Evolutionary conservation across 2,888 invertebrate genomes (phyloP), one percentile per base, ranked within the genome.

Genomic region (Acanthoscelides obtectus): DNA sequence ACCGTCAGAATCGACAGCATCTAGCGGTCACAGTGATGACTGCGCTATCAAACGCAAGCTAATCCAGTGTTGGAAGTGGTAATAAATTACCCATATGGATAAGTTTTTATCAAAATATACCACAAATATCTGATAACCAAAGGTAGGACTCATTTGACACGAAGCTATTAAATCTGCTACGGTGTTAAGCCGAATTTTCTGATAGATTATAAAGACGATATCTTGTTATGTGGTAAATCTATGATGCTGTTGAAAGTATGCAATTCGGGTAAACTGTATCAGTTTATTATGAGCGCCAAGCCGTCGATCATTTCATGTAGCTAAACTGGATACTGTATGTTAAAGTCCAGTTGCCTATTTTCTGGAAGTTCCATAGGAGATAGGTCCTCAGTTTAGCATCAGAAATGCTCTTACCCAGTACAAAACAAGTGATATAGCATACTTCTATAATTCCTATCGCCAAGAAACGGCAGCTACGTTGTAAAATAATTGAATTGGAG

Each of bases 51-150:
- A n/a, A n/a, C n/a, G n/a, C n/a, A n/a, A n/a, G n/a, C 87, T 97
- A 63, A 91, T 94, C 80, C 90, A 91, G 73, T 97, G 97, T 93
- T 95, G 80, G 92, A 95, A 82, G 97, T 97, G 0, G 89, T 90
- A 70, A 86, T 96, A 20, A 92, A 94, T 74, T 96, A 96, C 83
- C 88, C 89, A 19, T 92, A 91, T 80, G 91, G 92, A 77, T 97
- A 97, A 86, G 94, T 96, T 79, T 96, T 97, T 85, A 92, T 97
- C 70, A 89, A 90, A 69, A 88, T 90, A 20, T 90, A 91, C 80
- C 86, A 87, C 0, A 90, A 91, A 73, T 91, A 92, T 78, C 86
- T 90, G 20, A 88, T 90, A 74, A 89, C 90, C 45, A 86, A 88
- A 22, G 89, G 89, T 0, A 89, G 91, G 73, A 87, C 89, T 2